Evolutionary conservation across 1,140 invertebrate genomes (phyloP), one percentile per base, ranked within the genome.

Genomic region (Leptinotarsa texana): DNA sequence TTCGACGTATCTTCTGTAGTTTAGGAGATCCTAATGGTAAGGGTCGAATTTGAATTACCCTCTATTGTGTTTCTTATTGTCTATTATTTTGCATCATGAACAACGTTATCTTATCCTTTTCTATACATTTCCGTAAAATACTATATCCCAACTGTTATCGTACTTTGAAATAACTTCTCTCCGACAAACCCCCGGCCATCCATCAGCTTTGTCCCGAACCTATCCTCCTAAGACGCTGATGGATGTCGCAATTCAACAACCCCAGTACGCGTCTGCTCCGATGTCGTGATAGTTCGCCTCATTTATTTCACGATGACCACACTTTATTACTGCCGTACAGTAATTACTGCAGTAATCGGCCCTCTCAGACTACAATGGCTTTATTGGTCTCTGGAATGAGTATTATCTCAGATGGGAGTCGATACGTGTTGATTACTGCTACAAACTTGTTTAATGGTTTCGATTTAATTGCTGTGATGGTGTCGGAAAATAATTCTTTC

Each of bases 341-440:
- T 73, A 73, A 73, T 73, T 73, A 62, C 62, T 21, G 61, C 63
- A 63, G 71, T 73, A 73, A 73, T 73, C 71, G 71, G 33, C 71
- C 48, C 51, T 22, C 57, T 42, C 71, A 73, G 27, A 62, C 61
- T 62, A 48, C 51, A 73, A 73, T 73, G 71, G 57, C 61, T 73
- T 27, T 33, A 73, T 73, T 65, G 71, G 22, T 65, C 57, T 73
- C 47, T 51, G 18, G 71, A 73, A 73, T 73, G 47, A 62, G 57
- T 62, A 24, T 65, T 73, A 73, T 73, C 71, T 73, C 24, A 73
- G 71, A 73, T 63, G 27, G 61, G 71, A 51, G 24, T 42, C 71
- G 71, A 63, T 73, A 73, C 62, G 71, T 73, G 71, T 63, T 73
- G 71, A 73, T 73, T 73, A 73, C 27, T 63, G 47, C 47, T 21